Evolutionary conservation across 2,797 vertebrate species (phyloP).

Genomic region (Xenentodon cancila): DNA sequence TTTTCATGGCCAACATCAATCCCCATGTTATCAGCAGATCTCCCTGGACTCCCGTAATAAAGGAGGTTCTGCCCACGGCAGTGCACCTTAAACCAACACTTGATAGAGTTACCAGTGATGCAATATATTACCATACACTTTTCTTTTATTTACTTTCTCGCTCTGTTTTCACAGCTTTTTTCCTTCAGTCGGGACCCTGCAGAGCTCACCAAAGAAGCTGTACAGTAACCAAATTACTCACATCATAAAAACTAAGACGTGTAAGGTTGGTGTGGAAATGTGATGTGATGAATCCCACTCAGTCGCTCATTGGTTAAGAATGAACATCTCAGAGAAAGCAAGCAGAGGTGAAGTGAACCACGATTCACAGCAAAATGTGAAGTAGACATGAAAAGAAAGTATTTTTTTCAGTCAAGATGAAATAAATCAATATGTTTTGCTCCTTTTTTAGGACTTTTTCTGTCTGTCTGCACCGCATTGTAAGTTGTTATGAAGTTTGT

Average conservation of each 20-base stretch:
- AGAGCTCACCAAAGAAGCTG: conserved; percentile 43
- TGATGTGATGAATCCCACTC: neutral
- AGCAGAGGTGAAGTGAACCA: too few relatives aligned
- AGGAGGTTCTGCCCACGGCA: conserved; percentile 35
- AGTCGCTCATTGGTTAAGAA: too few relatives aligned
- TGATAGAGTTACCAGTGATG: conserved; percentile 72
- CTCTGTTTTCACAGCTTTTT: conserved; percentile 67
- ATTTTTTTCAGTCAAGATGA: too few relatives aligned
- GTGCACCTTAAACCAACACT: conserved; percentile 32
- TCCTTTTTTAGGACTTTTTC: too few relatives aligned
- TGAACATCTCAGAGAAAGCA: too few relatives aligned
- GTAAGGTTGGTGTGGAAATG: neutral
- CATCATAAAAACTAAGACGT: conserved; percentile 43
- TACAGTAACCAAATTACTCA: conserved; percentile 70
- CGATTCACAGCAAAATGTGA: too few relatives aligned
- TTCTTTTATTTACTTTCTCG: conserved; percentile 69
- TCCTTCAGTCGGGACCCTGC: conserved; percentile 58
- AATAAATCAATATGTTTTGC: too few relatives aligned
- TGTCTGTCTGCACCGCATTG: too few relatives aligned
- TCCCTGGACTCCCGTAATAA: conserved; percentile 31
- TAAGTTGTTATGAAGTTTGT: too few relatives aligned
- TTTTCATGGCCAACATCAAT: conserved; percentile 73
- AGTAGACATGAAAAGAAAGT: too few relatives aligned
- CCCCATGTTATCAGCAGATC: conserved; percentile 75
- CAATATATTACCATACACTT: conserved; percentile 75